Evolutionary conservation across 2,797 vertebrate genomes (phyloP).

Genomic region (Urocyon cinereoargenteus): DNA sequence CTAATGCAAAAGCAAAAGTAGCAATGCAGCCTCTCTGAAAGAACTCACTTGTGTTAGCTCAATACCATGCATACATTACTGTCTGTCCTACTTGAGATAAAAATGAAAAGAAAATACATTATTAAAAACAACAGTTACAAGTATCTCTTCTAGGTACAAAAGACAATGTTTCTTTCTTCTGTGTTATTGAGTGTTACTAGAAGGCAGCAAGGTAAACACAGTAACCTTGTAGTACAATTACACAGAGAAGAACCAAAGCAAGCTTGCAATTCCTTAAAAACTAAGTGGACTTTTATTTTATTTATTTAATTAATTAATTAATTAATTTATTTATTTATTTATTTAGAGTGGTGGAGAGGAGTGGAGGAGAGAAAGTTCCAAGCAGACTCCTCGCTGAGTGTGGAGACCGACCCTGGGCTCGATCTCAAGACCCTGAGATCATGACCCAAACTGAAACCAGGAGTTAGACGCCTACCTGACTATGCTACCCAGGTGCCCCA

Average conservation of each 20-base stretch:
- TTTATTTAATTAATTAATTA: too few species aligned
- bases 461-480: too few species aligned
- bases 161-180: background rate
- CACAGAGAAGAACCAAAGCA: background rate
- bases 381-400: background rate
- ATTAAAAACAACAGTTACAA: background rate
- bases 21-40: background rate
- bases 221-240: background rate
- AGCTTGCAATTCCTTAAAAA: background rate
- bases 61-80: background rate
- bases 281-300: background rate
- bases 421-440: background rate
- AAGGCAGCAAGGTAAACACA: background rate
- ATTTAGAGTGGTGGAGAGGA: background rate
- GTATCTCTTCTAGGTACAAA: constrained; percentile 9
- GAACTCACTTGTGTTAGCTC: background rate
- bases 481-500: too few species aligned
- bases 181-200: constrained; percentile 16
- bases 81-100: background rate
- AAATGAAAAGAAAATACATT: background rate
- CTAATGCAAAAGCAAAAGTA: background rate
- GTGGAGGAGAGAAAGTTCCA: background rate
- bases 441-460: too few species aligned
- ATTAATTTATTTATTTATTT: background rate
- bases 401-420: background rate